Evolutionary conservation across 2,113 vertebrate species (phyloP).

Genomic region (Pteruthius melanotis): DNA sequence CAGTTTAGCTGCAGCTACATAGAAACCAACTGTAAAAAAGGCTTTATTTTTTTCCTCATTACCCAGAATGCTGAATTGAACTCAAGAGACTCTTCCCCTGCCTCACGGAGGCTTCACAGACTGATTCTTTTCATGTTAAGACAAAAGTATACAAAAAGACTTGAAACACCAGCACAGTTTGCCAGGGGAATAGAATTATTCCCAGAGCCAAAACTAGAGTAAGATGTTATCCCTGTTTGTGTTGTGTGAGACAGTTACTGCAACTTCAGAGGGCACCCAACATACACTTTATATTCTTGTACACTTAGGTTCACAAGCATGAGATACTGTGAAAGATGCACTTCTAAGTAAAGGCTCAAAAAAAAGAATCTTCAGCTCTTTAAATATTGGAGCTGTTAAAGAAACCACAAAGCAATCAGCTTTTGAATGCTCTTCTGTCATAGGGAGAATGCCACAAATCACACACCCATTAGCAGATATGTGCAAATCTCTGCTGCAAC

Average conservation of each 20-base stretch:
- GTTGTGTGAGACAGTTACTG: not conserved
- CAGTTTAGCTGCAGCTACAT: not conserved
- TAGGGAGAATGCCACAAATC: not conserved
- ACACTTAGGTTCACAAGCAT: not conserved
- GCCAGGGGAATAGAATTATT: not conserved
- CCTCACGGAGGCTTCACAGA: not conserved
- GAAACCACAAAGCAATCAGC: conserved; percentile 5
- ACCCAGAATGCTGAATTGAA: not conserved
- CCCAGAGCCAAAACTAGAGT: not conserved
- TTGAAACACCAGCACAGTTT: not conserved
- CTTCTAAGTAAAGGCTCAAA: not conserved
- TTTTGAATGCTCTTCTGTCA: not conserved
- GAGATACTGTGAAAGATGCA: not conserved
- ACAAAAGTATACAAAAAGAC: not conserved
- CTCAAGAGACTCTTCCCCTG: not conserved
- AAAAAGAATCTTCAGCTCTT: not conserved
- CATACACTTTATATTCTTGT: not conserved
- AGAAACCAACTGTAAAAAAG: not conserved
- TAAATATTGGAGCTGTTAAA: not conserved
- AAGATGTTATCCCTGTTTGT: not conserved
- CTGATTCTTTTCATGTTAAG: not conserved
- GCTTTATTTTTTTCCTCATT: not conserved
- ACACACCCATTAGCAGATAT: not conserved
- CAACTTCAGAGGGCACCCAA: not conserved
- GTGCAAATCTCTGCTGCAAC: not conserved